A percentile compares a stretch with the other conserved stretches of the same genome.
Conservation (phyloP, 64 coral and sea anemone species). For the Montipora capricornis region DNA sequence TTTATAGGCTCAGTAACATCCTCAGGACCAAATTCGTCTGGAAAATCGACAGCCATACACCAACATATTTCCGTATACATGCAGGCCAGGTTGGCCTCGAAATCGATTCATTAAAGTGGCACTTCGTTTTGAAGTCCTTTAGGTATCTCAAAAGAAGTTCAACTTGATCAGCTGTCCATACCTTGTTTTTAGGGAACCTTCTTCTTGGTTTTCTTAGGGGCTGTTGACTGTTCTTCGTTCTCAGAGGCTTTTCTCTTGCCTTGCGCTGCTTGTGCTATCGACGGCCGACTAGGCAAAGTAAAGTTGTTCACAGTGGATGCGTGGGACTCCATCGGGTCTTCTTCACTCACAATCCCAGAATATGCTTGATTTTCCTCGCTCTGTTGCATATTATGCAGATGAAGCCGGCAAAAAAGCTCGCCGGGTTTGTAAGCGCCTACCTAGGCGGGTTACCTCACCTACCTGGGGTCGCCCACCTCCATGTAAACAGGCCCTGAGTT, state of each 20-base stretch:
- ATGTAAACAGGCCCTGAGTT: too few species aligned
- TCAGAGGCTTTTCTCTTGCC: neutral
- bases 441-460: too few species aligned
- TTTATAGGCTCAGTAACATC: too few species aligned
- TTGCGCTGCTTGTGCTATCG: neutral
- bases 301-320: neutral
- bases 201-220: neutral
- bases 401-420: neutral
- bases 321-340: neutral
- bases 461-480: too few species aligned
- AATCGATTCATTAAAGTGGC: too few species aligned
- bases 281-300: too few species aligned
- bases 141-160: too few species aligned
- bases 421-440: neutral
- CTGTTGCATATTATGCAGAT: neutral
- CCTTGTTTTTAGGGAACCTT: neutral
- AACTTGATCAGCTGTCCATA: neutral
- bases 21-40: neutral
- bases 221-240: neutral
- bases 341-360: neutral
- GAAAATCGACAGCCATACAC: neutral
- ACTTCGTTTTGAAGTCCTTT: too few species aligned
- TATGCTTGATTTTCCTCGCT: too few species aligned
- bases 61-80: slow-evolving; percentile 11
- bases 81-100: neutral